phyloP scores from a whole-genome alignment of 1,140 invertebrate genomes.

The Monochamus saltuarius region DNA sequence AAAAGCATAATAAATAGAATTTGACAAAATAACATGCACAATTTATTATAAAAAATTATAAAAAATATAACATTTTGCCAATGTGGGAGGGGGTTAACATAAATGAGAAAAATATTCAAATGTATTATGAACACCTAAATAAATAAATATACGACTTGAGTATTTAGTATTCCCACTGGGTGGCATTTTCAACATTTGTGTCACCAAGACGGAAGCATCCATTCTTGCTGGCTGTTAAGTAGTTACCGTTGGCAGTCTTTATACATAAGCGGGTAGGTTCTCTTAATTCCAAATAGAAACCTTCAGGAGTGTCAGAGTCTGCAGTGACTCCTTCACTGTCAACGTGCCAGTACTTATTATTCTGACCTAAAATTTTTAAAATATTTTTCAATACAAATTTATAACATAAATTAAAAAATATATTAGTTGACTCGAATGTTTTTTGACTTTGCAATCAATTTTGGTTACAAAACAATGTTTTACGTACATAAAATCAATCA shows the following conservation, averaged over 20 bases:
- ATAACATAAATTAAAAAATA: no score
- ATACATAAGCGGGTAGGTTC: constrained; percentile 93
- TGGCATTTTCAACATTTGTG: constrained; percentile 75
- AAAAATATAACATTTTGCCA: constrained; percentile 10
- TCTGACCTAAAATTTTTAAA: constrained; percentile 68
- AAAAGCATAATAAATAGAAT: constrained; percentile 15
- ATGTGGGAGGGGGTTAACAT: neutral
- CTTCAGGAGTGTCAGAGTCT: constrained; percentile 81
- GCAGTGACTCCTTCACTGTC: constrained; percentile 84
- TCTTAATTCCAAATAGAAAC: constrained; percentile 89
- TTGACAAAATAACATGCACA: constrained; percentile 18
- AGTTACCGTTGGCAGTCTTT: constrained; percentile 75
- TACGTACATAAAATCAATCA: no score
- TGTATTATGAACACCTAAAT: neutral
- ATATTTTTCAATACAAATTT: no score
- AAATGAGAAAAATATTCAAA: constrained; percentile 1
- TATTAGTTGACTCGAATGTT: no score
- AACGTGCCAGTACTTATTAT: constrained; percentile 91
- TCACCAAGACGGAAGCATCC: constrained; percentile 85
- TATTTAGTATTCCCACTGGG: constrained; percentile 90
- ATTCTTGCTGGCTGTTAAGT: constrained; percentile 91
- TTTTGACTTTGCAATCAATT: no score
- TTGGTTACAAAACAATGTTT: no score
- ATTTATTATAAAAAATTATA: constrained; percentile 9
- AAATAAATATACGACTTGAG: constrained; percentile 15